These are phyloP conservation scores for Caenorhabditis doughertyi DNA, from an alignment of 2,888 invertebrate genomes.

Conservation along the genomic window DNA sequence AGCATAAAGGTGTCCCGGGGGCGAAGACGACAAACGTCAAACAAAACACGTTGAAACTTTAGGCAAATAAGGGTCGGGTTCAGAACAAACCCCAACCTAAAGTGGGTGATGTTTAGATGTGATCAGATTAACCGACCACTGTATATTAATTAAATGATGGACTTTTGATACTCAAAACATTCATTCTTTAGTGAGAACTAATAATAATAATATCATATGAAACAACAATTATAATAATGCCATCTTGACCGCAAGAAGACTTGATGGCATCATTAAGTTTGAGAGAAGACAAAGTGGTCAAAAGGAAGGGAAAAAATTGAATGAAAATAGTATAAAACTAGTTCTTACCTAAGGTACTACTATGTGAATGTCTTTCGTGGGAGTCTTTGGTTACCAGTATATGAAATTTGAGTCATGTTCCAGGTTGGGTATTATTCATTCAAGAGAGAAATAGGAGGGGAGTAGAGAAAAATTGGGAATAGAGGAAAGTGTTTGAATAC, in stretches of 20 bases:
- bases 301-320: background rate
- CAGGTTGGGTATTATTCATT: slow-evolving; percentile 59
- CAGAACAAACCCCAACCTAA: slow-evolving; percentile 19
- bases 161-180: too few relatives aligned
- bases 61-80: slow-evolving; percentile 44
- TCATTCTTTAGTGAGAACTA: background rate
- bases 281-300: slow-evolving; percentile 11
- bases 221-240: slow-evolving; percentile 4
- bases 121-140: slow-evolving; percentile 20
- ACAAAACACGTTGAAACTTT: slow-evolving; percentile 62
- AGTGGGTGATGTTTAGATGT: slow-evolving; percentile 26
- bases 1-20: slow-evolving; percentile 36
- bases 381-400: background rate
- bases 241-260: slow-evolving; percentile 6
- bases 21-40: slow-evolving; percentile 35
- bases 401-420: slow-evolving; percentile 58
- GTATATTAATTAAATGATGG: background rate
- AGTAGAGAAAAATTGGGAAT: background rate
- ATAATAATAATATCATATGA: background rate
- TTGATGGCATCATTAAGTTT: slow-evolving; percentile 36
- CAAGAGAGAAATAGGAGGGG: slow-evolving; percentile 13
- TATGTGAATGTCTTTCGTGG: slow-evolving; percentile 9
- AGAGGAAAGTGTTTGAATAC: slow-evolving; percentile 48
- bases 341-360: slow-evolving; percentile 14
- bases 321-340: slow-evolving; percentile 18